Conservation (phyloP, 2,888 invertebrate species). For the Trichogramma dendrolimi region DNA sequence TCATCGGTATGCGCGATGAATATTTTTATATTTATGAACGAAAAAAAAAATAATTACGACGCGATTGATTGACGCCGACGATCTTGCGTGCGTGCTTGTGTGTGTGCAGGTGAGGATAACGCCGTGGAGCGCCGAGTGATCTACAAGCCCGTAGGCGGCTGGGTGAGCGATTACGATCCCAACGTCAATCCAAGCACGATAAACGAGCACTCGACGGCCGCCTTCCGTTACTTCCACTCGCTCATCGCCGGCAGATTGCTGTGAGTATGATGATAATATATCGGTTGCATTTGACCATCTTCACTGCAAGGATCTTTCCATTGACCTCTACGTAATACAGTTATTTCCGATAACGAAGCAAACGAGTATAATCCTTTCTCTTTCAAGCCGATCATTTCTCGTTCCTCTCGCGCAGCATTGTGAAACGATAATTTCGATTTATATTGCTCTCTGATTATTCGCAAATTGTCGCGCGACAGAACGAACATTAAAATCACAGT, state of each 20-base stretch:
- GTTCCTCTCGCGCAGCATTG: too few species aligned
- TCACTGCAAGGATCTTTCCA: neutral
- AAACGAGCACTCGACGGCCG: slow-evolving; percentile 69
- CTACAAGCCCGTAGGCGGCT: slow-evolving; percentile 58
- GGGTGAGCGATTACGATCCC: slow-evolving; percentile 66
- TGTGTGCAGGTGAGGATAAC: slow-evolving; percentile 56
- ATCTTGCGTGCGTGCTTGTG: neutral
- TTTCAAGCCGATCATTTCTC: too few species aligned
- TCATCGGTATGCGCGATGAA: slow-evolving; percentile 60
- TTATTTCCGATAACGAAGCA: neutral
- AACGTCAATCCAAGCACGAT: slow-evolving; percentile 63
- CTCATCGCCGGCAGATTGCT: slow-evolving; percentile 66
- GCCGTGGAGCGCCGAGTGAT: slow-evolving; percentile 62
- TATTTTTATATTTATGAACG: neutral
- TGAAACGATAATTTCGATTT: too few species aligned
- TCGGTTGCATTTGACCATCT: too few species aligned
- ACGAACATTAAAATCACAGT: too few species aligned
- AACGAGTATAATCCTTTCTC: neutral
- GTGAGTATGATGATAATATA: slow-evolving; percentile 53
- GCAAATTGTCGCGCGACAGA: too few species aligned
- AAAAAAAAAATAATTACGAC: neutral
- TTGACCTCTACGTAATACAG: neutral
- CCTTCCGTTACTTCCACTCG: slow-evolving; percentile 71
- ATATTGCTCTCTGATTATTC: too few species aligned
- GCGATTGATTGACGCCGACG: neutral